A percentile compares a stretch with the other conserved stretches of the same genome.
These are phyloP conservation scores for Eolophus roseicapilla DNA, from an alignment of 2,113 vertebrate species.

Conservation along the genomic window DNA sequence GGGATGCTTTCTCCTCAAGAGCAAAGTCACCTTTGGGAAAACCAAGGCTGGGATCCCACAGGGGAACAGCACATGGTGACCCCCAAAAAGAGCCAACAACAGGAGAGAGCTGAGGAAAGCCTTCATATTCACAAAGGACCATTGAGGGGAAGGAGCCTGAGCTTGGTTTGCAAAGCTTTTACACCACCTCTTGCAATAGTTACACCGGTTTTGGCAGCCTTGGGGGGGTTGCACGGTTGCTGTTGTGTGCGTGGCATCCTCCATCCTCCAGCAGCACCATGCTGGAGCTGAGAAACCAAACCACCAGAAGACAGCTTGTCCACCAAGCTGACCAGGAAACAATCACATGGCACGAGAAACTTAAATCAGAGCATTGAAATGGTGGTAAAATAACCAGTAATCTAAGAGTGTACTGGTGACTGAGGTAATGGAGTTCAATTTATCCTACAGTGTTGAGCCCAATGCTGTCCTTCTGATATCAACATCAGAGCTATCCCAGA, in stretches of 20 bases:
- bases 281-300: neutral
- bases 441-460: neutral
- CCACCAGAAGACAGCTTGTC: neutral
- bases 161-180: neutral
- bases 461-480: neutral
- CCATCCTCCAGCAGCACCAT: neutral
- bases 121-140: neutral
- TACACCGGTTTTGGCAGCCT: neutral
- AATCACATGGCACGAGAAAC: neutral
- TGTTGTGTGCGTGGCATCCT: neutral
- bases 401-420: neutral
- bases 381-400: neutral
- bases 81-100: neutral
- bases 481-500: neutral
- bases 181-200: neutral
- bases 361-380: neutral
- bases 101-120: neutral
- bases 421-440: conserved; percentile 32
- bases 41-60: neutral
- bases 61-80: neutral
- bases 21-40: neutral
- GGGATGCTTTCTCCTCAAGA: neutral
- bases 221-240: neutral
- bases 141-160: accelerated
- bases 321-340: neutral